Evolutionary conservation across 2,888 invertebrate genomes (phyloP), one percentile per base, ranked within the genome.

Genomic region (Alviniconcha strummeri): DNA sequence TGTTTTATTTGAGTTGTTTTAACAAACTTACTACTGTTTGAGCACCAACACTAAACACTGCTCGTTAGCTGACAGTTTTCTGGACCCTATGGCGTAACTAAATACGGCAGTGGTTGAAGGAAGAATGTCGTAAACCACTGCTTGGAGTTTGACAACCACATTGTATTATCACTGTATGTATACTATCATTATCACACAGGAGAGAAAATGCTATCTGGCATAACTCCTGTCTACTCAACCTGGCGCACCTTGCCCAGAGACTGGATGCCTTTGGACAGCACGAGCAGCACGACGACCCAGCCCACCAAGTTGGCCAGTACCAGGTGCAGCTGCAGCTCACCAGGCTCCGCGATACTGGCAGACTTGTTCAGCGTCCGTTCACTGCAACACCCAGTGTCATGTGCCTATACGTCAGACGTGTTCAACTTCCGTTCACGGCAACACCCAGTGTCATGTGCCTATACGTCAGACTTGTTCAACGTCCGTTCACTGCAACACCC

Each of bases 221-320:
- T 36, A 36, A 3, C 36, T 36, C 36, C 36, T 36, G 36, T 36
- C 36, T 3, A 3, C 36, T 36, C 36, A 1, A 3, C 36, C 36
- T 3, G 36, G 36, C 36, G 83, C 87, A 94, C 93, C 90, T 93
- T 93, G 77, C 94, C 94, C 0, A 93, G 89, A 19, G 92, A 91
- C 84, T 92, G 89, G 54, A 94, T 93, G 6, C 94, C 94, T 82
- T 92, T 93, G 75, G 92, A 90, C 17, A 94, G 89, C 7, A 92
- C 93, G 17, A 91, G 85, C 83, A 93, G 93, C 52, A 93, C 91
- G 55, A 94, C 86, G 1, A 90, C 71, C 93, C 93, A 94, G 9
- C 91, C 91, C 0, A 93, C 81, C 1, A 92, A 86, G 64, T 93
- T 90, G 76, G 92, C 91, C 9, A 93, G 82, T 15, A 90, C 88